Evolutionary conservation across 37 sponge, comb jelly and placozoan species (phyloP).

Genomic region (Axinella damicornis): DNA sequence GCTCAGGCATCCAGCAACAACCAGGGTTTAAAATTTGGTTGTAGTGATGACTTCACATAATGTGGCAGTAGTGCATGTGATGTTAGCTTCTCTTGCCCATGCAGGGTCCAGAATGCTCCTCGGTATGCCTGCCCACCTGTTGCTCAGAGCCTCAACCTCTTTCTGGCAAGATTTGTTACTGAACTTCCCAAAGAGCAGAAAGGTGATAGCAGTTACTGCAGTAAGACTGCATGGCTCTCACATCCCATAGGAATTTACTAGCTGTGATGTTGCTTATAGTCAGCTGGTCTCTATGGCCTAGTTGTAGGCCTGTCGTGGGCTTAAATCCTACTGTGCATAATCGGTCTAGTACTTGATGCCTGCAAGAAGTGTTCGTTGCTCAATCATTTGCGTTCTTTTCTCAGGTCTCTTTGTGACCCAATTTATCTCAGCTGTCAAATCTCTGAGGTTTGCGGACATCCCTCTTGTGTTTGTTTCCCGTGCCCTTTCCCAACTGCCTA

Average conservation of each 20-base stretch:
- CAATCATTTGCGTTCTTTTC: background rate
- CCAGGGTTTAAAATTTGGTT: no score
- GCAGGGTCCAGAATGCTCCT: background rate
- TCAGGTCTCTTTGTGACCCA: conserved; percentile 40
- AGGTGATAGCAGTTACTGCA: background rate
- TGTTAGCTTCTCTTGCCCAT: background rate
- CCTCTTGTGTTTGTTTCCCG: conserved; percentile 62
- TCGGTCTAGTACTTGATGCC: no score
- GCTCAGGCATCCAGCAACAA: no score
- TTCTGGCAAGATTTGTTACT: conserved; percentile 36
- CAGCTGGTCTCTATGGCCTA: no score
- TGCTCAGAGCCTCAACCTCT: background rate
- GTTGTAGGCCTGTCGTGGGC: no score
- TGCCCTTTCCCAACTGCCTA: conserved; percentile 46
- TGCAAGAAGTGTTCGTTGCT: no score
- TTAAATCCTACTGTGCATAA: no score
- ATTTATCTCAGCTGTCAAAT: conserved; percentile 14
- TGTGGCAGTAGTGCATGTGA: no score
- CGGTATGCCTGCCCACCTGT: conserved; percentile 20
- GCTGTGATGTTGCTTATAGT: no score
- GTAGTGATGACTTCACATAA: no score
- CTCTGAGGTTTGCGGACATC: conserved; percentile 45
- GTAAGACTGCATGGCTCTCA: no score
- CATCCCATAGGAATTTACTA: no score
- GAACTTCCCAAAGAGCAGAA: background rate